Conservation (phyloP, 2,797 vertebrate species). For the Enteromius anoplus region DNA sequence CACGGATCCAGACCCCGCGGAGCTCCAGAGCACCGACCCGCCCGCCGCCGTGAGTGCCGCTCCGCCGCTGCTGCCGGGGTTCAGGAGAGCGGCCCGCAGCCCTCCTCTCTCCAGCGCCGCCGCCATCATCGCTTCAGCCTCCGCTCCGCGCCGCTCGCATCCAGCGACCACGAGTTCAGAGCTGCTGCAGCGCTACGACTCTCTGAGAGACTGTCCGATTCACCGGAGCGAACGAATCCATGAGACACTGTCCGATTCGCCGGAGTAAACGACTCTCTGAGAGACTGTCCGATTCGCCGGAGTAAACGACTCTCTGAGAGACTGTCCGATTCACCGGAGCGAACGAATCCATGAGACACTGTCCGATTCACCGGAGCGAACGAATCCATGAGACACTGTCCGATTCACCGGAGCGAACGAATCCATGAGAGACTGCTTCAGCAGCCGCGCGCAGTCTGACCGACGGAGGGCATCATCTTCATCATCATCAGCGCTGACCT, state of each 20-base stretch:
- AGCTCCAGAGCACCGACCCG: conserved; percentile 66
- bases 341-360: background rate
- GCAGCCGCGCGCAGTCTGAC: background rate
- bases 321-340: background rate
- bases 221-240: background rate
- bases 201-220: conserved; percentile 6
- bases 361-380: too few species aligned
- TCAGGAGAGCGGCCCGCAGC: conserved; percentile 81
- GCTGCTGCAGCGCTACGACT: background rate
- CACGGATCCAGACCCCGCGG: conserved; percentile 69
- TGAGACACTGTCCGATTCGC: too few species aligned
- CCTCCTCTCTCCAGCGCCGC: conserved; percentile 82
- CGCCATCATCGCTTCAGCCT: conserved; percentile 78
- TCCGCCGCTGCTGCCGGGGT: conserved; percentile 75
- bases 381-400: background rate
- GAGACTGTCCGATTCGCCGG: background rate
- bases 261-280: too few species aligned
- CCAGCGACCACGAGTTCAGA: background rate
- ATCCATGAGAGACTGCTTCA: background rate
- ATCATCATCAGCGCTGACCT: background rate
- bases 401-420: too few species aligned
- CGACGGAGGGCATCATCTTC: conserved; percentile 2
- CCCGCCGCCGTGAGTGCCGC: conserved; percentile 63
- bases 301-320: background rate
- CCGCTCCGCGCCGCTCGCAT: conserved; percentile 14